Percentiles rank a stretch among this genome's conserved stretches.
Conservation (phyloP, 2,797 vertebrate species). For the Acanthurus tractus region DNA sequence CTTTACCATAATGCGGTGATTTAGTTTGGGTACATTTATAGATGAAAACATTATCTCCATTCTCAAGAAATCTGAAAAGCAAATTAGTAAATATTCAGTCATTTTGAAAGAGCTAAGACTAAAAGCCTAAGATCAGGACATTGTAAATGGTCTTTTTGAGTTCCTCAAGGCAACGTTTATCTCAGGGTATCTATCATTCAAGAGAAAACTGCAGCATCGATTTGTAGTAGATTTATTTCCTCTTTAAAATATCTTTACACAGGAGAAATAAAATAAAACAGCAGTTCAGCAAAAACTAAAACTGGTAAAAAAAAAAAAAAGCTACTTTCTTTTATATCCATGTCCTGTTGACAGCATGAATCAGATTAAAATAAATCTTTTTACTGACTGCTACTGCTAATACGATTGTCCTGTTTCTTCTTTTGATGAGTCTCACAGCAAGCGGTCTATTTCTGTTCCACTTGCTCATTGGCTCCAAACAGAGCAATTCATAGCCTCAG, state of each 20-base stretch:
- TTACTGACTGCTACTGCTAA: too few relatives aligned
- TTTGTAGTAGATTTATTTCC: too few relatives aligned
- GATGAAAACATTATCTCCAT: neutral
- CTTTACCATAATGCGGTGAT: slow-evolving; percentile 14
- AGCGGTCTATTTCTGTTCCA: neutral
- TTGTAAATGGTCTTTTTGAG: neutral
- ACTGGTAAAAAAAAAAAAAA: too few relatives aligned
- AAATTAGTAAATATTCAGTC: neutral
- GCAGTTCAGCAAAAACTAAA: too few relatives aligned
- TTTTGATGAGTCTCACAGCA: neutral
- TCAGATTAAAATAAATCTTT: too few relatives aligned
- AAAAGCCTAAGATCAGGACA: neutral
- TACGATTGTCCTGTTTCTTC: too few relatives aligned
- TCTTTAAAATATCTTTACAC: too few relatives aligned
- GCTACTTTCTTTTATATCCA: too few relatives aligned
- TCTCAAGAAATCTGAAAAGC: neutral
- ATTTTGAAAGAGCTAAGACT: neutral
- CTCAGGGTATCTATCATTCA: neutral
- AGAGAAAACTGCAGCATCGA: neutral
- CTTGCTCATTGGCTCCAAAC: neutral
- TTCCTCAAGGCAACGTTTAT: neutral
- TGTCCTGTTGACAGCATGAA: too few relatives aligned
- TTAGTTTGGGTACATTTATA: neutral
- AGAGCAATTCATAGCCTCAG: slow-evolving; percentile 1
- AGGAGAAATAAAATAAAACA: too few relatives aligned